Conservation (phyloP, 2,888 invertebrate genomes). For the Ectobius pallidus region DNA sequence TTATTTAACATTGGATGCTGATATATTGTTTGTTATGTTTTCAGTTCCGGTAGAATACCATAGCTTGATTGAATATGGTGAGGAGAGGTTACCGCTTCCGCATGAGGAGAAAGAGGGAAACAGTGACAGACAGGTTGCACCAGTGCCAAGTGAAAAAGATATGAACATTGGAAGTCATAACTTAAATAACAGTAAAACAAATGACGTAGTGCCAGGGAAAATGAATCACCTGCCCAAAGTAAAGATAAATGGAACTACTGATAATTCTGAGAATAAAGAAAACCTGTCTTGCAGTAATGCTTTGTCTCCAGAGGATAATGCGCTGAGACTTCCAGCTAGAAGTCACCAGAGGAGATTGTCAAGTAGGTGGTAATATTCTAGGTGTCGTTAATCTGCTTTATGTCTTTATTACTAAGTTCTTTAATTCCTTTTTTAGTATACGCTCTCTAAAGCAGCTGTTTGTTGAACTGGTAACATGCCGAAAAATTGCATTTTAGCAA, state of each 20-base stretch:
- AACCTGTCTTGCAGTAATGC: background rate
- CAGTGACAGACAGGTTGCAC: background rate
- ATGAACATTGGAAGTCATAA: slow-evolving; percentile 24
- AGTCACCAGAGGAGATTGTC: slow-evolving; percentile 40
- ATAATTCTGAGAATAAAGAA: slow-evolving; percentile 28
- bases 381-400: no score
- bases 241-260: no score
- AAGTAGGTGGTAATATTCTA: slow-evolving; percentile 33
- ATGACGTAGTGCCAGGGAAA: slow-evolving; percentile 9
- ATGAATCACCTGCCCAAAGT: slow-evolving; percentile 1
- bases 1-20: no score
- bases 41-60: no score
- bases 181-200: slow-evolving; percentile 28
- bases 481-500: no score
- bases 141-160: background rate
- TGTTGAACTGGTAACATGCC: no score
- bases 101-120: background rate
- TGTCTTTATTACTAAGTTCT: no score
- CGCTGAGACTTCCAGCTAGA: no score
- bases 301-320: no score
- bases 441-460: no score
- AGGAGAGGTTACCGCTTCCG: background rate
- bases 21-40: no score
- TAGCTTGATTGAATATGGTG: background rate
- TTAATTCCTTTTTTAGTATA: no score